A percentile compares a stretch with the other conserved stretches of the same genome.
These are phyloP conservation scores for Odocoileus hemionus DNA, from an alignment of 2,113 vertebrate species.

Conservation along the genomic window DNA sequence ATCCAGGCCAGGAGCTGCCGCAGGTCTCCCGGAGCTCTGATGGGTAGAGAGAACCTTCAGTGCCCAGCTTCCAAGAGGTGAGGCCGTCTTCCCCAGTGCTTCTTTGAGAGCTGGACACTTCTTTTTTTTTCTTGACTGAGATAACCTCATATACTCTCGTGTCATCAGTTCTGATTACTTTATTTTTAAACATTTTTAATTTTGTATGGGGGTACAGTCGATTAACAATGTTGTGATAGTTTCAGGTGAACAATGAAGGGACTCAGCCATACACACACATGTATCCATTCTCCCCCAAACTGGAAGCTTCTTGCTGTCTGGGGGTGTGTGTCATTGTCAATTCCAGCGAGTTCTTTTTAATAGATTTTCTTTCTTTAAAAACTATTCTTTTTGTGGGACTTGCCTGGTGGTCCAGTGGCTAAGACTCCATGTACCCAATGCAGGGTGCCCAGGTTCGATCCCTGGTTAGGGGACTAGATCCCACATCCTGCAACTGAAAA, in stretches of 20 bases:
- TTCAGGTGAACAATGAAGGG: background rate
- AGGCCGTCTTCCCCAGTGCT: fast-evolving
- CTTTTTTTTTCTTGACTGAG: background rate
- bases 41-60: background rate
- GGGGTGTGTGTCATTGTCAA: background rate
- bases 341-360: background rate
- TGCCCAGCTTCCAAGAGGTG: background rate
- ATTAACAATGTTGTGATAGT: background rate
- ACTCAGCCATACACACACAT: background rate
- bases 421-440: background rate
- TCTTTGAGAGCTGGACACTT: background rate
- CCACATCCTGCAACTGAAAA: background rate
- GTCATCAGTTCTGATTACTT: background rate
- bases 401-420: background rate
- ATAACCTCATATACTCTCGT: background rate
- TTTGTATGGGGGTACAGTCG: background rate
- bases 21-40: background rate
- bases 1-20: background rate
- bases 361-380: background rate
- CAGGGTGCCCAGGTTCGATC: background rate
- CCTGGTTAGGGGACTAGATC: background rate
- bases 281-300: background rate
- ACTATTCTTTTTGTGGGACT: background rate
- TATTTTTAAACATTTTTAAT: background rate
- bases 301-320: background rate